phyloP scores from a whole-genome alignment of 2,888 invertebrate genomes.

The Campopleginae sp. region DNA sequence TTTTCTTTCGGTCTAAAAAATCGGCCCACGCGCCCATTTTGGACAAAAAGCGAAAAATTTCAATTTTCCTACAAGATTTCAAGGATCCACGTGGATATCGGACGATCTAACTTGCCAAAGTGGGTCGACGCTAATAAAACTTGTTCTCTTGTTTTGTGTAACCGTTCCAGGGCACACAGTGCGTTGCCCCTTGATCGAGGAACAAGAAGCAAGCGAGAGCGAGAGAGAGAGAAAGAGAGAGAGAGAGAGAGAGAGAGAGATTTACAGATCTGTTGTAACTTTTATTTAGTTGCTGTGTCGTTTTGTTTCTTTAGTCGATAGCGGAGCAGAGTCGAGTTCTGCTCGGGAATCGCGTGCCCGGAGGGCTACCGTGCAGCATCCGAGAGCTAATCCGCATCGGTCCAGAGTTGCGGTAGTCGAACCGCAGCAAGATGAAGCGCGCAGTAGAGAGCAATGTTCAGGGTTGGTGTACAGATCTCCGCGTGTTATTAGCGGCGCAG shows the following conservation, averaged over 20 bases:
- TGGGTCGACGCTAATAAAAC: constrained; percentile 61
- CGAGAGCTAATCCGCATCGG: constrained; percentile 67
- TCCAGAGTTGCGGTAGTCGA: constrained; percentile 65
- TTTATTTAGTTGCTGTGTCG: not conserved
- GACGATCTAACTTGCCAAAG: constrained; percentile 28
- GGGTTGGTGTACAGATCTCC: constrained; percentile 31
- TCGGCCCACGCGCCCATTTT: no score
- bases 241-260: not conserved
- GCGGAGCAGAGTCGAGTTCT: constrained; percentile 10
- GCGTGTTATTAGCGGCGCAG: constrained; percentile 51
- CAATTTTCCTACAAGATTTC: not conserved
- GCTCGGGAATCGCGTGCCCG: constrained; percentile 49
- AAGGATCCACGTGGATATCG: not conserved
- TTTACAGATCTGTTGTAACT: not conserved
- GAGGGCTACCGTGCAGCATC: constrained; percentile 64
- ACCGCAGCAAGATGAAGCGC: constrained; percentile 61
- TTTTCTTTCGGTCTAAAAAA: no score
- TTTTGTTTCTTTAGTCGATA: not conserved
- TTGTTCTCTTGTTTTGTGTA: constrained; percentile 29
- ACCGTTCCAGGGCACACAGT: constrained; percentile 19
- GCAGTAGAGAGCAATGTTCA: constrained; percentile 28
- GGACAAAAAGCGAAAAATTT: not conserved
- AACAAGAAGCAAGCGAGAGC: not conserved
- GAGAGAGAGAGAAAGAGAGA: not conserved
- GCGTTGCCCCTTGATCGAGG: constrained; percentile 38